These are phyloP conservation scores for Poeciliopsis gracilis DNA, from an alignment of 2,797 vertebrate genomes.

Conservation along the genomic window DNA sequence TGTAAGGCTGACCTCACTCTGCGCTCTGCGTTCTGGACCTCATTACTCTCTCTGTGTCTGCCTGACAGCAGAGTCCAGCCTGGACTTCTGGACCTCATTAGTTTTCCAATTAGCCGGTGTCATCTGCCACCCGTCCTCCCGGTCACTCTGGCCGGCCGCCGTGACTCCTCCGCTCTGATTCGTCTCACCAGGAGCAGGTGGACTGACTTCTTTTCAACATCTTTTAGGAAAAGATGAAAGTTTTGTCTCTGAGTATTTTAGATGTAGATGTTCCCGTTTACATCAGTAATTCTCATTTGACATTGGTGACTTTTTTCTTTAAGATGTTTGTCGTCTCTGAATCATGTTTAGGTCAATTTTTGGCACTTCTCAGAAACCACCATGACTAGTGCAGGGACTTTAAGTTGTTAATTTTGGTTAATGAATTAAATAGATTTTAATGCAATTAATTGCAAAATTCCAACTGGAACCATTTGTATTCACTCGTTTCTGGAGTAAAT, in stretches of 20 bases:
- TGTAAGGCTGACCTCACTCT: constrained; percentile 46
- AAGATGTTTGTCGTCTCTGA: background rate
- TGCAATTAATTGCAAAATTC: no score
- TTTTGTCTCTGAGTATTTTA: constrained; percentile 6
- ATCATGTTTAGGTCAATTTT: background rate
- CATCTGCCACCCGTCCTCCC: constrained; percentile 67
- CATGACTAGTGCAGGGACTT: no score
- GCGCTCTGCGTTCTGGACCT: constrained; percentile 48
- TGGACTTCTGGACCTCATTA: constrained; percentile 75
- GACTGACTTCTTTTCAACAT: constrained; percentile 24
- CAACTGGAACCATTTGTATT: no score
- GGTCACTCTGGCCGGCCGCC: constrained; percentile 56
- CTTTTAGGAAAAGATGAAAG: constrained; percentile 11
- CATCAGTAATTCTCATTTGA: background rate
- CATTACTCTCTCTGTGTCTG: constrained; percentile 42
- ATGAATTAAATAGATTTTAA: no score
- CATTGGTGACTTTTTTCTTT: background rate
- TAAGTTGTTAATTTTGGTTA: no score
- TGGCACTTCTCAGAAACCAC: background rate
- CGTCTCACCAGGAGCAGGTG: constrained; percentile 68
- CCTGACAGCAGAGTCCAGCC: constrained; percentile 53
- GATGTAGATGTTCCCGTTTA: background rate
- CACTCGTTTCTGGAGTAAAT: no score
- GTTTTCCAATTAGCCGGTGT: constrained; percentile 78
- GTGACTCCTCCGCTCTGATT: constrained; percentile 66